Conservation (phyloP, 2,113 vertebrate species). For the Caloenas nicobarica region DNA sequence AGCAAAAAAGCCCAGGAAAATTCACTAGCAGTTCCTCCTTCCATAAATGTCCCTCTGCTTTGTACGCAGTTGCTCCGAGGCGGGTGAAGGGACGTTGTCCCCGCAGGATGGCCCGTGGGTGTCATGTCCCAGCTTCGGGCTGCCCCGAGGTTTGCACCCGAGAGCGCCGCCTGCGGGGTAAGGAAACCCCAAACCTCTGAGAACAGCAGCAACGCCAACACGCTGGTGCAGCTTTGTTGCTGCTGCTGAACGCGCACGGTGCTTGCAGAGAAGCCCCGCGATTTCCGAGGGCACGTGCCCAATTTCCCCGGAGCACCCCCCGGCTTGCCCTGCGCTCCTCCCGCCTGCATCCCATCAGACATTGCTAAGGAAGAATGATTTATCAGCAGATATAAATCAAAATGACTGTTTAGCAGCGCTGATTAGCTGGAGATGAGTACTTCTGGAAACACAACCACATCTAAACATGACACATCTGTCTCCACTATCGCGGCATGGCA, state of each 20-base stretch:
- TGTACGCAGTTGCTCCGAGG: accelerated
- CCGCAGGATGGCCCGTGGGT: too few relatives aligned
- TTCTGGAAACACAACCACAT: neutral
- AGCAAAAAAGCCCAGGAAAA: neutral
- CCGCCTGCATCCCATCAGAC: accelerated
- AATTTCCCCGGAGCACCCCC: accelerated
- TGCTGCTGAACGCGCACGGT: accelerated
- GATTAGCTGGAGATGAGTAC: neutral
- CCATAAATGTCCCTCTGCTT: neutral
- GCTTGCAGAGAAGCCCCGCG: accelerated
- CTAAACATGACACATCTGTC: neutral
- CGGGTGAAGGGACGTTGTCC: accelerated
- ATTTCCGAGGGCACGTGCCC: accelerated
- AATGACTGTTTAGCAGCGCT: neutral
- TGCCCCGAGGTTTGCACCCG: accelerated
- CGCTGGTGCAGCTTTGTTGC: accelerated
- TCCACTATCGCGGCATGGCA: accelerated
- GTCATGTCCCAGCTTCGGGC: too few relatives aligned
- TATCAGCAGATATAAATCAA: neutral
- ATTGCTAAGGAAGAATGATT: neutral
- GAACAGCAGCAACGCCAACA: accelerated
- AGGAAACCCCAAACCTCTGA: neutral
- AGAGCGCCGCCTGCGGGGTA: neutral
- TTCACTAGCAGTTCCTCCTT: neutral
- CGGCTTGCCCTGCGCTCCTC: neutral